Percentiles rank a stretch among this genome's conserved stretches.
Conservation (phyloP, 2,113 vertebrate genomes). For the Alethe castanea region DNA sequence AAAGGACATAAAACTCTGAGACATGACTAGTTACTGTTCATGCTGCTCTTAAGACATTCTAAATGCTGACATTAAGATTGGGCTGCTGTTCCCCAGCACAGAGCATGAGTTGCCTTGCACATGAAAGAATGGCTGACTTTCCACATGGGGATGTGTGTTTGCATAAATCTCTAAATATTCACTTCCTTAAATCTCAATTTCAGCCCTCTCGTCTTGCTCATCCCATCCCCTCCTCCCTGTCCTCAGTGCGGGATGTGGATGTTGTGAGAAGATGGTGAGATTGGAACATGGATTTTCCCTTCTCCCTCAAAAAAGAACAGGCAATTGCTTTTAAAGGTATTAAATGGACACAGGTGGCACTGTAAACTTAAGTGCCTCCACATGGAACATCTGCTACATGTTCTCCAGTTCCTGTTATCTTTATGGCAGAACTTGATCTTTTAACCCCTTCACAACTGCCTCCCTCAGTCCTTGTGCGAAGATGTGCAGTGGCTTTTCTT, state of each 20-base stretch:
- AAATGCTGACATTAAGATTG: background rate
- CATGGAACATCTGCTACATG: conserved; percentile 62
- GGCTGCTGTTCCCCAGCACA: background rate
- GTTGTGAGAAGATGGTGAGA: background rate
- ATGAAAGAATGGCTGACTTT: background rate
- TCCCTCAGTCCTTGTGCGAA: background rate
- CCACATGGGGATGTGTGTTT: background rate
- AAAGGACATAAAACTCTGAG: background rate
- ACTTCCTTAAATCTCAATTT: background rate
- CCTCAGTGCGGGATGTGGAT: background rate
- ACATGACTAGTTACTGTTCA: background rate
- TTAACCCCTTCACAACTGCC: conserved; percentile 54
- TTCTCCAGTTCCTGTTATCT: conserved; percentile 66
- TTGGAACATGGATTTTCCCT: background rate
- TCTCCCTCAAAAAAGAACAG: conserved; percentile 24
- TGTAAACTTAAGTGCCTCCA: conserved; percentile 69
- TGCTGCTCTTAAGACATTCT: background rate
- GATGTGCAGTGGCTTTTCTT: conserved; percentile 15
- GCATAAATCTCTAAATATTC: background rate
- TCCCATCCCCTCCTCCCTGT: background rate
- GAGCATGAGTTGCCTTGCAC: background rate
- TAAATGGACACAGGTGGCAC: conserved; percentile 66
- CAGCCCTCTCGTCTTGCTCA: background rate
- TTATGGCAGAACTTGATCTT: conserved; percentile 61
- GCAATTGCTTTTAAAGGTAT: conserved; percentile 66